Conservation (phyloP, 2,797 vertebrate genomes). For the Ficedula albicollis region DNA sequence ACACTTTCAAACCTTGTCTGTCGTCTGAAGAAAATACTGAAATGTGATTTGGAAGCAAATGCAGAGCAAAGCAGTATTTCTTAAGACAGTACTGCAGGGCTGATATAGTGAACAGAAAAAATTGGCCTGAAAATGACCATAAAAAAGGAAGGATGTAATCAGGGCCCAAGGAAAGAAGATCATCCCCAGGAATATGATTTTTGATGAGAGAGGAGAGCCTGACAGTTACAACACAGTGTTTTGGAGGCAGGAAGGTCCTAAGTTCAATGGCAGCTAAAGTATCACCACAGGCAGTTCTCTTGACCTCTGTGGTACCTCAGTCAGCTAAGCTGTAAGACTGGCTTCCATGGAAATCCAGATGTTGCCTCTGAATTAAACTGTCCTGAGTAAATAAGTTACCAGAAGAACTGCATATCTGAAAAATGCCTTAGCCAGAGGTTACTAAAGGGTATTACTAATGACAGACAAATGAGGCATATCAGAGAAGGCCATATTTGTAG, state of each 20-base stretch:
- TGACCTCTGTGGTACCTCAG: constrained; percentile 70
- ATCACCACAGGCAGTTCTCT: constrained; percentile 72
- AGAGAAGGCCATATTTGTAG: constrained; percentile 20
- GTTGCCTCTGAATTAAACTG: constrained; percentile 61
- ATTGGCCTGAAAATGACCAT: neutral
- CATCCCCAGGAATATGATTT: constrained; percentile 36
- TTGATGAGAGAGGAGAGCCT: constrained; percentile 6
- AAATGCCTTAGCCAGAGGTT: constrained; percentile 59
- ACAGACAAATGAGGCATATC: constrained; percentile 37
- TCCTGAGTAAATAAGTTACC: constrained; percentile 74
- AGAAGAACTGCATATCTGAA: constrained; percentile 64
- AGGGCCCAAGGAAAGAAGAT: neutral
- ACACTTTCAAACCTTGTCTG: constrained; percentile 32
- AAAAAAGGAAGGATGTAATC: constrained; percentile 39
- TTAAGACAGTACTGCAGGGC: constrained; percentile 7
- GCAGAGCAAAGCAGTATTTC: constrained; percentile 27
- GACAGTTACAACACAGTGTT: constrained; percentile 20
- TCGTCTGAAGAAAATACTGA: constrained; percentile 45
- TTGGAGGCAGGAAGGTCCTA: constrained; percentile 49
- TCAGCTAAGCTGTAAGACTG: constrained; percentile 72
- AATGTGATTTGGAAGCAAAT: constrained; percentile 53
- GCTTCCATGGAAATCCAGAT: constrained; percentile 72
- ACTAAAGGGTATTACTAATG: constrained; percentile 49
- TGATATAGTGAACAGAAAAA: neutral
- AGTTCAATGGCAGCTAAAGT: constrained; percentile 54